phyloP scores from a whole-genome alignment of 2,113 vertebrate species.

The Stomatorhinus ivindoensis region DNA sequence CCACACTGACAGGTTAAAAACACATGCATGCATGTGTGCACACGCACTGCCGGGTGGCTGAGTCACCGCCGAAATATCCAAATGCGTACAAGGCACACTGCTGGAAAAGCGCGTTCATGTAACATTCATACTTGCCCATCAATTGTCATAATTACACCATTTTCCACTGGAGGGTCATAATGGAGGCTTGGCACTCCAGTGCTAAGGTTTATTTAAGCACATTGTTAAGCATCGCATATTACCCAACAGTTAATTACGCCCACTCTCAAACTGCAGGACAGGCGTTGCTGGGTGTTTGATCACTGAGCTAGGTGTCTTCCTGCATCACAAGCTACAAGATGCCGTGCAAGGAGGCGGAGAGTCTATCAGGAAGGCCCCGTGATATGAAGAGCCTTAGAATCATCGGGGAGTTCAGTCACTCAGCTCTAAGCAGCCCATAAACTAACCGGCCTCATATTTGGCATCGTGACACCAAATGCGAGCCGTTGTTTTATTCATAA shows the following conservation, averaged over 20 bases:
- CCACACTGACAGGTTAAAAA: neutral
- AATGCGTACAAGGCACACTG: neutral
- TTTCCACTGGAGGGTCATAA: slow-evolving; percentile 5
- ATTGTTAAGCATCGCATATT: neutral
- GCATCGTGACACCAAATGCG: neutral
- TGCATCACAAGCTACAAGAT: neutral
- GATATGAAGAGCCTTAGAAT: neutral
- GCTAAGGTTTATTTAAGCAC: neutral
- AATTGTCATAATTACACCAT: slow-evolving; percentile 15
- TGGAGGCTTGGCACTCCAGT: neutral
- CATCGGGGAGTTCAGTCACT: neutral
- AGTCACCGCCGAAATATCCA: neutral
- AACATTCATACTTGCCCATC: neutral
- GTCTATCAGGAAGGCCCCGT: neutral
- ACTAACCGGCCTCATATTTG: neutral
- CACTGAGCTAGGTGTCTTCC: neutral
- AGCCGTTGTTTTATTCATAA: neutral
- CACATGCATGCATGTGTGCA: neutral
- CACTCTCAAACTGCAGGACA: neutral
- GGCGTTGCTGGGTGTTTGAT: neutral
- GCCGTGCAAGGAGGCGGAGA: neutral
- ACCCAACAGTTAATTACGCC: neutral
- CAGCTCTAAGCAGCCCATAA: neutral
- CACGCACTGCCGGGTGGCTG: neutral
- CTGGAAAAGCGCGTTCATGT: neutral